These are phyloP conservation scores for Ganaspis brasiliensis DNA, from an alignment of 2,888 invertebrate genomes.

Conservation along the genomic window DNA sequence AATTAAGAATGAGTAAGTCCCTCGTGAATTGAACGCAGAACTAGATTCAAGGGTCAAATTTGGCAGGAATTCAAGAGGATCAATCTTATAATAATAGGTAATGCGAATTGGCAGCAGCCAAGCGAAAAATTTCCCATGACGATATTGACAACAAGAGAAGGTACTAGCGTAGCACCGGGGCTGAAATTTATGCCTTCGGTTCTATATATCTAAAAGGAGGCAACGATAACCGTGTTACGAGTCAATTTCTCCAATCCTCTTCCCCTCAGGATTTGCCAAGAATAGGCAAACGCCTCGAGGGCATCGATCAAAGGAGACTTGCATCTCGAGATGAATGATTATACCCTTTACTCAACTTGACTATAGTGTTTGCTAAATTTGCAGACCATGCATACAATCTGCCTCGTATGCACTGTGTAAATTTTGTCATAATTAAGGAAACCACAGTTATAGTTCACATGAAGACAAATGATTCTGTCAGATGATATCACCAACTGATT, in stretches of 20 bases:
- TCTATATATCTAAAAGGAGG: constrained; percentile 53
- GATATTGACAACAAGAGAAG: constrained; percentile 30
- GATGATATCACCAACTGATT: background rate
- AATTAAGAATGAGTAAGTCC: constrained; percentile 14
- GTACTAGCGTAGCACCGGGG: background rate
- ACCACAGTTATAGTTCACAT: too few species aligned
- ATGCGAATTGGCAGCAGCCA: constrained; percentile 37
- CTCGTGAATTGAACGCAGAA: background rate
- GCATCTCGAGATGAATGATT: constrained; percentile 45
- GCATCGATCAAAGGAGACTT: constrained; percentile 55
- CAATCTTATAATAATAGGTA: constrained; percentile 35
- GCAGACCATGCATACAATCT: constrained; percentile 29
- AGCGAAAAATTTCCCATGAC: constrained; percentile 41
- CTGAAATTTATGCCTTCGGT: background rate
- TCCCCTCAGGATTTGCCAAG: constrained; percentile 53
- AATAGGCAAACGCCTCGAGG: constrained; percentile 61
- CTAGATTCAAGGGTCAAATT: constrained; percentile 12
- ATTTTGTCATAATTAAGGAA: too few species aligned
- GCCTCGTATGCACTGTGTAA: background rate
- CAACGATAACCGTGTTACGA: constrained; percentile 67
- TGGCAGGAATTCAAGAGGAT: constrained; percentile 21
- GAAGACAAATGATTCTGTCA: too few species aligned
- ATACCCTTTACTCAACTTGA: background rate
- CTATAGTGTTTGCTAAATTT: constrained; percentile 16
- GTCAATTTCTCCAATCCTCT: constrained; percentile 65